A percentile compares a stretch with the other conserved stretches of the same genome.
These are phyloP conservation scores for Drosophila rubida DNA, from an alignment of 2,888 invertebrate genomes.

Conservation along the genomic window DNA sequence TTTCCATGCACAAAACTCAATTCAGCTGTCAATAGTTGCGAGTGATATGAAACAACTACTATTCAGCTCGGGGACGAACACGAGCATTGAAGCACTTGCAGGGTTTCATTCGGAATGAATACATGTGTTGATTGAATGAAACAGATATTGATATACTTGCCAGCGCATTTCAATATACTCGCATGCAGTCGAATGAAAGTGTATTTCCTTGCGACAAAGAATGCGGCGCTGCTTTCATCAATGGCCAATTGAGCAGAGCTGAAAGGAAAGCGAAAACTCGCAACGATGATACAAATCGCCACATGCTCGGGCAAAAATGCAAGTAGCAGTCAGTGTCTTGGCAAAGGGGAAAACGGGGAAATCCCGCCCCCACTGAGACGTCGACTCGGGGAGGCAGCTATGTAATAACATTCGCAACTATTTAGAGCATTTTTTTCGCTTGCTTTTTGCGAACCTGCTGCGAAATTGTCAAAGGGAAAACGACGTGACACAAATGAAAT, in stretches of 20 bases:
- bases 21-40: neutral
- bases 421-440: conserved; percentile 61
- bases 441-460: conserved; percentile 34
- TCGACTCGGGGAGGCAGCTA: conserved; percentile 11
- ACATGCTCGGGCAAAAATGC: conserved; percentile 21
- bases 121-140: conserved; percentile 51
- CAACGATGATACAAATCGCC: conserved; percentile 33
- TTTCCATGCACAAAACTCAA: neutral
- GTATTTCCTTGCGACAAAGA: conserved; percentile 8
- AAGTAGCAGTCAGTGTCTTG: conserved; percentile 16
- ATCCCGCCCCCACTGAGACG: conserved; percentile 6
- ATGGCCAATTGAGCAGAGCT: conserved; percentile 43
- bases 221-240: conserved; percentile 24
- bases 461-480: conserved; percentile 53
- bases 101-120: conserved; percentile 23
- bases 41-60: conserved; percentile 1
- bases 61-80: conserved; percentile 16
- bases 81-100: conserved; percentile 2
- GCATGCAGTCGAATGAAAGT: neutral
- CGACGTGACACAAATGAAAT: conserved; percentile 65
- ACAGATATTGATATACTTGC: conserved; percentile 32
- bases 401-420: conserved; percentile 69
- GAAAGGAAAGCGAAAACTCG: conserved; percentile 17
- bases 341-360: neutral
- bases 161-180: neutral